phyloP scores from a whole-genome alignment of 2,888 invertebrate species.

The Mythimna loreyi region DNA sequence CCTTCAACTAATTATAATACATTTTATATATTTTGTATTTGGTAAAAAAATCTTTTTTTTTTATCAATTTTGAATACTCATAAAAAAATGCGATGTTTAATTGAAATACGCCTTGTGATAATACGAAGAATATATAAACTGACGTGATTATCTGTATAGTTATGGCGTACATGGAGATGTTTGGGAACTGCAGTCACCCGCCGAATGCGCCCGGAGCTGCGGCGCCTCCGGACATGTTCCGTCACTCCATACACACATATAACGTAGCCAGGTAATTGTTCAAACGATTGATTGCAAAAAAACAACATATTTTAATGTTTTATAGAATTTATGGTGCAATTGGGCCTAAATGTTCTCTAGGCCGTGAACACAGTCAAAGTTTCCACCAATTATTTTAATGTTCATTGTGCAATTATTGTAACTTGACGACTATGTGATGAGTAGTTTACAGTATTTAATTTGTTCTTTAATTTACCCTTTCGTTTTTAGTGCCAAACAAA shows the following conservation, averaged over 20 bases:
- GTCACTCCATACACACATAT: slow-evolving; percentile 96
- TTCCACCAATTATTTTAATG: slow-evolving; percentile 34
- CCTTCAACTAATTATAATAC: too few species aligned
- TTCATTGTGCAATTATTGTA: slow-evolving; percentile 20
- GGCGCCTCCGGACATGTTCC: slow-evolving; percentile 94
- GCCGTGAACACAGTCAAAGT: slow-evolving; percentile 16
- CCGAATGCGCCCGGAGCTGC: slow-evolving; percentile 86
- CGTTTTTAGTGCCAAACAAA: slow-evolving; percentile 80
- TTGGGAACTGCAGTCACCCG: slow-evolving; percentile 96
- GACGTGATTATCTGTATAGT: slow-evolving; percentile 90
- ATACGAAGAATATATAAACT: slow-evolving; percentile 7
- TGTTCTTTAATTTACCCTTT: slow-evolving; percentile 36
- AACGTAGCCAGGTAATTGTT: slow-evolving; percentile 87
- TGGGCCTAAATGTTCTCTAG: slow-evolving; percentile 15
- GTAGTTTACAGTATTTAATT: background rate
- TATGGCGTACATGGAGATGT: slow-evolving; percentile 99
- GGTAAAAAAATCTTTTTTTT: too few species aligned
- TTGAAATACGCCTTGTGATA: slow-evolving; percentile 49
- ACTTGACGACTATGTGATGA: slow-evolving; percentile 18
- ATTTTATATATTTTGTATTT: too few species aligned
- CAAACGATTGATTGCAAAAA: background rate
- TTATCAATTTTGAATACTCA: too few species aligned
- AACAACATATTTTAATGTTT: background rate
- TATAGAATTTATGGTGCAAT: slow-evolving; percentile 19
- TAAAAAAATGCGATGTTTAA: slow-evolving; percentile 31